Conservation (phyloP, 2,888 invertebrate genomes). For the Euplagia quadripunctaria region DNA sequence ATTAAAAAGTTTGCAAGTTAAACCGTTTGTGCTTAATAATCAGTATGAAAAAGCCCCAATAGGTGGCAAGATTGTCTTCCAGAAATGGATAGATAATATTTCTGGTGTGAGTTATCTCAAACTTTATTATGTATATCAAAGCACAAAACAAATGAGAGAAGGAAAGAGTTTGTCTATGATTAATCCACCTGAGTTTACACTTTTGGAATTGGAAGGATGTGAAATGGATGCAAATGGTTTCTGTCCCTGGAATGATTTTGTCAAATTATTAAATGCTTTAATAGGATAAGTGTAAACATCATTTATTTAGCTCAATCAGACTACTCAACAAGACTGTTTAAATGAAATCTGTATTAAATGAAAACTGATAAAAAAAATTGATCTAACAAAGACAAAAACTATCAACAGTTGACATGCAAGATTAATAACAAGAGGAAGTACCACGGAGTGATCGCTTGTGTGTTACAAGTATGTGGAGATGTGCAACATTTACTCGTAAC, state of each 20-base stretch:
- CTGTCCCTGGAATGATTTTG: constrained; percentile 74
- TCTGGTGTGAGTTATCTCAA: constrained; percentile 61
- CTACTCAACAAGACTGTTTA: too few relatives aligned
- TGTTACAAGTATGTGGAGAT: too few relatives aligned
- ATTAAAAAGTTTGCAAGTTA: constrained; percentile 66
- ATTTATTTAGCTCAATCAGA: background rate
- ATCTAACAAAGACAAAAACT: too few relatives aligned
- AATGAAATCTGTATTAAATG: too few relatives aligned
- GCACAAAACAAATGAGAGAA: constrained; percentile 69
- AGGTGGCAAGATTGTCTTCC: constrained; percentile 79
- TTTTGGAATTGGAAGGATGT: constrained; percentile 69
- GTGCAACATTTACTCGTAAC: too few relatives aligned
- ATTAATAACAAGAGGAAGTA: background rate
- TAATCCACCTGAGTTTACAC: constrained; percentile 66
- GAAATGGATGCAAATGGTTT: constrained; percentile 62
- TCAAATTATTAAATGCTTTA: constrained; percentile 38
- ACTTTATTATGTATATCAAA: constrained; percentile 75
- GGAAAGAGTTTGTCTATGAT: constrained; percentile 59
- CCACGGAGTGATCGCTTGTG: background rate
- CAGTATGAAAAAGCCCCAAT: constrained; percentile 71
- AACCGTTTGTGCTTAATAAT: constrained; percentile 60
- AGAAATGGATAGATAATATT: constrained; percentile 69
- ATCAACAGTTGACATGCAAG: background rate
- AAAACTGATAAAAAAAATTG: too few relatives aligned
- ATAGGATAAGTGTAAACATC: background rate